Evolutionary conservation across 2,113 vertebrate genomes (phyloP), one percentile per base, ranked within the genome.

Genomic region (Tiliqua scincoides): DNA sequence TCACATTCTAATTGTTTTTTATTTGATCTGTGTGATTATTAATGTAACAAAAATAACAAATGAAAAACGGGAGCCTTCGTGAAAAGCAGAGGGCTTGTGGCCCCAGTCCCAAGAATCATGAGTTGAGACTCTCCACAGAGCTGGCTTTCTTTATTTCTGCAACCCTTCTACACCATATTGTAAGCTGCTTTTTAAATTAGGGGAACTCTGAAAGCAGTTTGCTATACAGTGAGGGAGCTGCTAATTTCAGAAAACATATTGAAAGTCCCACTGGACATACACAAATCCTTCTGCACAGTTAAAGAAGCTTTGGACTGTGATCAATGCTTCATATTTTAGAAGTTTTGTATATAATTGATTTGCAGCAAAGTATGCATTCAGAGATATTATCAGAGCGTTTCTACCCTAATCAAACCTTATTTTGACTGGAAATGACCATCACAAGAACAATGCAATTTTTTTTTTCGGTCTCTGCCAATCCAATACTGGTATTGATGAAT

Each of bases 401-500:
- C 71, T 84, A 68, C 68, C 2, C 32, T 35, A 11, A 8, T 61
- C 35, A 85, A 48, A 87, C 70, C 85, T 20, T 63, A 87, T 52
- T 27, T 1, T 94, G 71, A 61, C 90, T 91, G n/a, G 43, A 87
- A 90, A 85, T 79, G 87, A 59, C 83, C 84, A 71, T 59, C 82
- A 70, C 48, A 87, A 76, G 12, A 76, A 23, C 54, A 88, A 80
- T 43, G 2, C 70, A 61, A 20, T 20, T 21, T 84, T n/a, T 30
- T 78, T 1, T 90, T 93, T 72, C 63, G 90, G 61, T 86, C 85
- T 59, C 30, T 85, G 88, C 88, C 90, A 93, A 65, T 78, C 67
- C 88, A 85, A 91, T 93, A 94, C 92, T 90, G 57, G 89, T 95
- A 91, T 92, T 95, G 89, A 91, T 88, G 82, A 94, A 92, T 92